phyloP scores from a whole-genome alignment of 2,113 vertebrate species.

The Aleadryas rufinucha region DNA sequence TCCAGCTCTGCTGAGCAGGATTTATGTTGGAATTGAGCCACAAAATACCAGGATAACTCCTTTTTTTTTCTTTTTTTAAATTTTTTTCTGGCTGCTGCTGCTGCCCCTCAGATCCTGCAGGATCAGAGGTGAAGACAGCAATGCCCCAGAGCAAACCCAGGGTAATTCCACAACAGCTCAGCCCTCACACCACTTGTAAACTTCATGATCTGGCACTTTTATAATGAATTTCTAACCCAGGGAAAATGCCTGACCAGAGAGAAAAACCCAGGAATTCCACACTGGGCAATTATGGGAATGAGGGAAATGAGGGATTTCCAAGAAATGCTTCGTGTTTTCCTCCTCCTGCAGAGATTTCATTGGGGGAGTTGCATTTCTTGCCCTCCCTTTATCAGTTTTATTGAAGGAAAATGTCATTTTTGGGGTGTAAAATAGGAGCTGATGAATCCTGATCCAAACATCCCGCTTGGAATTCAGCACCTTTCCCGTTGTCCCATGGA shows the following conservation, averaged over 20 bases:
- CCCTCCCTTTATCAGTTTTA: background rate
- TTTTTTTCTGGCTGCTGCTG: background rate
- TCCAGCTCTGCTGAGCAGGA: background rate
- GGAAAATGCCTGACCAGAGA: slow-evolving; percentile 1
- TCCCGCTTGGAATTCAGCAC: background rate
- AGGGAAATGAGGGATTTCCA: slow-evolving; percentile 16
- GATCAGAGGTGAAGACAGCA: background rate
- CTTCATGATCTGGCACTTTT: slow-evolving; percentile 6
- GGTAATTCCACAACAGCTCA: background rate
- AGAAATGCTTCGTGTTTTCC: background rate
- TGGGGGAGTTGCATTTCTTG: background rate
- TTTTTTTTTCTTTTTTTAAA: background rate
- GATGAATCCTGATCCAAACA: background rate
- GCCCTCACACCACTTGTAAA: background rate
- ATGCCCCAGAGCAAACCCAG: background rate
- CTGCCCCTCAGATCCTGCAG: background rate
- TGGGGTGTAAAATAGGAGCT: background rate
- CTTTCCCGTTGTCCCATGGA: accelerated
- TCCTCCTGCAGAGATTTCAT: background rate
- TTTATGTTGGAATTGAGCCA: slow-evolving; percentile 1
- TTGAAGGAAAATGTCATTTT: background rate
- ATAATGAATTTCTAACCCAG: slow-evolving; percentile 1
- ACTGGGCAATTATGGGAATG: background rate
- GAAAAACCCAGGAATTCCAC: background rate
- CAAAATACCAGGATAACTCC: background rate